These are phyloP conservation scores for Megalonaias nervosa DNA, from an alignment of 1,140 invertebrate genomes.

Conservation along the genomic window DNA sequence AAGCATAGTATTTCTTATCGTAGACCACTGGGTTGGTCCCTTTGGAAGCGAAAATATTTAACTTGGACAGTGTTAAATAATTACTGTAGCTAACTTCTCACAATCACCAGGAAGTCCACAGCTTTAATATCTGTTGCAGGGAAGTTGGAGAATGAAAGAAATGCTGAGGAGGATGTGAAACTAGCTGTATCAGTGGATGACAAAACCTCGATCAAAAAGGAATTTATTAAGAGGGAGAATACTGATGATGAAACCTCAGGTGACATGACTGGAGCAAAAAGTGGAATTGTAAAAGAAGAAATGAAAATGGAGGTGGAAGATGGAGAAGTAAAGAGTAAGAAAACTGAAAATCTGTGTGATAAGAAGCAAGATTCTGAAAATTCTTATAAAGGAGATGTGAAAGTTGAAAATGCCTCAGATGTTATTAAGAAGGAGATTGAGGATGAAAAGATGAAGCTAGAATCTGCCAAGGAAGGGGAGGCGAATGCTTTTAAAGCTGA, in stretches of 20 bases:
- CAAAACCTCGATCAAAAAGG: neutral
- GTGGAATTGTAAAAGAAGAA: conserved; percentile 21
- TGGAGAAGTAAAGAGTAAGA: conserved; percentile 8
- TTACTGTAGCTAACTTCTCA: no score
- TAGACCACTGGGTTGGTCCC: no score
- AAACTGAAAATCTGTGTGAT: neutral
- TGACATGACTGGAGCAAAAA: conserved; percentile 10
- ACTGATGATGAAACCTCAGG: conserved; percentile 18
- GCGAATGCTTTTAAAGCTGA: neutral
- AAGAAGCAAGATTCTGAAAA: neutral
- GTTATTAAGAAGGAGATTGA: neutral
- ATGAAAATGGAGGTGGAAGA: conserved; percentile 18
- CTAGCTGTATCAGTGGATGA: neutral
- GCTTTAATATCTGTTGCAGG: no score
- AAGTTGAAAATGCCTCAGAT: conserved; percentile 7
- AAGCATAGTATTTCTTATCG: no score
- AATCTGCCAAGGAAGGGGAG: neutral
- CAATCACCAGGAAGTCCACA: no score
- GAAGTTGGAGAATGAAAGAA: conserved; percentile 13
- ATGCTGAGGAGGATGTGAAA: conserved; percentile 10
- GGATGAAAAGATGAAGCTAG: neutral
- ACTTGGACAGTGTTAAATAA: no score
- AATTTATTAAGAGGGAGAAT: neutral
- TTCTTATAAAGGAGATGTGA: neutral
- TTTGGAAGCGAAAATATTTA: no score